Base-by-base conservation (phyloP, 1,140 invertebrate genomes). In the Ceratosolen fusciceps region DNA sequence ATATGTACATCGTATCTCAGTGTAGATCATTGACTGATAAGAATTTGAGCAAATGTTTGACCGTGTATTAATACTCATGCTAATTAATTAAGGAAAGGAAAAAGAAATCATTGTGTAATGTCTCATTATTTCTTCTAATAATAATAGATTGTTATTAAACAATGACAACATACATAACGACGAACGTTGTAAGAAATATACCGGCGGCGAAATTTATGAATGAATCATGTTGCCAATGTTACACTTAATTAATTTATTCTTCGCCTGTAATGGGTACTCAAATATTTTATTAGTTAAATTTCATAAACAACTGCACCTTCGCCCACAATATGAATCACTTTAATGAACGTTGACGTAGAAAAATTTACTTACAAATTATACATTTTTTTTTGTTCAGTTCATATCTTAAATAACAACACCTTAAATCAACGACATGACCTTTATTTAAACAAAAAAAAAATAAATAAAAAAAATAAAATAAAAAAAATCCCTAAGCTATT, bases 221-320 rank as follows among this genome's bases (percentile, higher is more conserved):
- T 29, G 65, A 70, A 34, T 70, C 52, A 60, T 9, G n/a, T 71
- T 58, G 19, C 71, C 34, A 70, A 70, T 12, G 24, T n/a, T n/a
- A n/a, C n/a, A n/a, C n/a, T n/a, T n/a, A n/a, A n/a, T n/a, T n/a
- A n/a, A n/a, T n/a, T n/a, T n/a, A n/a, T 12, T 12, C 39, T 12
- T 43, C 39, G 39, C 12, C 39, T 12, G 12, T 43, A 43, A n/a
- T 19, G 1, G 19, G 47, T 3, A 60, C 5, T n/a, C n/a, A n/a
- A n/a, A 52, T 62, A 49, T 60, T 34, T 31, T 60, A 31, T 60
- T 60, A 31, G 19, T 60, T 60, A 31, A 34, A 60, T 16, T 60
- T 31, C 8, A n/a, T n/a, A n/a, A 7, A 7, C 10, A 16, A 16
- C 16, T 12, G 52, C 1, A 3, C 7, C 29, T 60, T 26, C 2